phyloP scores from a whole-genome alignment of 2,113 vertebrate genomes.

The Rousettus leschenaultii region DNA sequence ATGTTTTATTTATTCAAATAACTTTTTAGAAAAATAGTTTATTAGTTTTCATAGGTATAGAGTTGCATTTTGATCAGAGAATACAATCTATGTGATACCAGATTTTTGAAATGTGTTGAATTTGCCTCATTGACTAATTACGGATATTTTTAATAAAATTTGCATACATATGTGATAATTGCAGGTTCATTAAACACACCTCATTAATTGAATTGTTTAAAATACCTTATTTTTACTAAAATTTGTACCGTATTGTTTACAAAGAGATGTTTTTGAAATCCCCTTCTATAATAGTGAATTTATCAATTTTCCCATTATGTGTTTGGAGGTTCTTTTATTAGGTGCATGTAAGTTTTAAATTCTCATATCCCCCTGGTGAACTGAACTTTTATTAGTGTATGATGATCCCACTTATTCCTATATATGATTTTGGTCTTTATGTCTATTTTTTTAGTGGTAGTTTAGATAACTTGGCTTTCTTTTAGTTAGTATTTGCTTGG shows the following conservation, averaged over 20 bases:
- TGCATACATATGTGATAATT: not conserved
- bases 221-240: not conserved
- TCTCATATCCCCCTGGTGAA: not conserved
- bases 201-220: not conserved
- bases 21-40: not conserved
- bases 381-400: not conserved
- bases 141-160: not conserved
- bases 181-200: not conserved
- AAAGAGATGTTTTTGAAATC: not conserved
- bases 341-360: not conserved
- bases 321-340: not conserved
- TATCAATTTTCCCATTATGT: not conserved
- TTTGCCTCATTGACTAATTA: not conserved
- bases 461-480: not conserved
- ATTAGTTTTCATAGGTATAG: not conserved
- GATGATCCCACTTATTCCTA: not conserved
- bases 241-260: not conserved
- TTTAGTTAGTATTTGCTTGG: not conserved
- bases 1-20: not conserved
- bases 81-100: not conserved
- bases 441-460: not conserved
- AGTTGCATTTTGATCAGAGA: not conserved
- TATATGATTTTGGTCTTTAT: not conserved
- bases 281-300: not conserved
- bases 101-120: not conserved